A percentile compares a stretch with the other conserved stretches of the same genome.
Evolutionary conservation across 2,888 invertebrate species (phyloP).

Genomic region (Synergus gifuensis): DNA sequence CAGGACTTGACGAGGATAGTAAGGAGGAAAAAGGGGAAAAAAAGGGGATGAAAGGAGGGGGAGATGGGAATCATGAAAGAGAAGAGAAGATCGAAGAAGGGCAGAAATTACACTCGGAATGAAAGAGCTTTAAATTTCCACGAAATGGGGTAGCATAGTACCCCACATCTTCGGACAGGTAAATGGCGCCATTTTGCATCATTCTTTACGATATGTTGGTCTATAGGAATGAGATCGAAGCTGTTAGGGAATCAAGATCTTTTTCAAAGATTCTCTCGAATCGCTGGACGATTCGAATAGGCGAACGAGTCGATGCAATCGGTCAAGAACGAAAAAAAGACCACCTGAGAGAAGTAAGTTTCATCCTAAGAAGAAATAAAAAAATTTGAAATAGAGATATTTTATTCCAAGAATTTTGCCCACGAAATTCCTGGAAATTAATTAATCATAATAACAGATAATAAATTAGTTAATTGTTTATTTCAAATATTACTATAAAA

Average conservation of each 20-base stretch:
- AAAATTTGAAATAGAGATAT: too few relatives aligned
- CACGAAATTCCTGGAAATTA: too few relatives aligned
- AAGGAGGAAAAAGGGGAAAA: background rate
- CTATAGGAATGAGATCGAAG: background rate
- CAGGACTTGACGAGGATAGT: constrained; percentile 13
- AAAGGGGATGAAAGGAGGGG: background rate
- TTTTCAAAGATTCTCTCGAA: background rate
- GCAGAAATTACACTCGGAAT: background rate
- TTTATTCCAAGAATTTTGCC: too few relatives aligned
- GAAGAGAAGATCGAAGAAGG: background rate
- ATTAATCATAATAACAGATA: too few relatives aligned
- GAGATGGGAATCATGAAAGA: constrained; percentile 5
- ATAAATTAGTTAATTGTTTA: too few relatives aligned
- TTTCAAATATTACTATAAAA: too few relatives aligned
- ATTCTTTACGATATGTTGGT: constrained; percentile 34
- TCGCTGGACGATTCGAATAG: background rate
- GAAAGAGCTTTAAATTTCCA: constrained; percentile 32
- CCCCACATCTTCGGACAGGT: constrained; percentile 44
- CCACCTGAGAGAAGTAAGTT: too few relatives aligned
- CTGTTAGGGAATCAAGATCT: background rate
- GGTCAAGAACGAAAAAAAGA: too few relatives aligned
- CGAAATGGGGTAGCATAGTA: constrained; percentile 45
- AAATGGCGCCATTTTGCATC: constrained; percentile 48
- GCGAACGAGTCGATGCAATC: too few relatives aligned
- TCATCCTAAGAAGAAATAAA: too few relatives aligned